Evolutionary conservation across 2,113 vertebrate genomes (phyloP).

Genomic region (Alosa alosa): DNA sequence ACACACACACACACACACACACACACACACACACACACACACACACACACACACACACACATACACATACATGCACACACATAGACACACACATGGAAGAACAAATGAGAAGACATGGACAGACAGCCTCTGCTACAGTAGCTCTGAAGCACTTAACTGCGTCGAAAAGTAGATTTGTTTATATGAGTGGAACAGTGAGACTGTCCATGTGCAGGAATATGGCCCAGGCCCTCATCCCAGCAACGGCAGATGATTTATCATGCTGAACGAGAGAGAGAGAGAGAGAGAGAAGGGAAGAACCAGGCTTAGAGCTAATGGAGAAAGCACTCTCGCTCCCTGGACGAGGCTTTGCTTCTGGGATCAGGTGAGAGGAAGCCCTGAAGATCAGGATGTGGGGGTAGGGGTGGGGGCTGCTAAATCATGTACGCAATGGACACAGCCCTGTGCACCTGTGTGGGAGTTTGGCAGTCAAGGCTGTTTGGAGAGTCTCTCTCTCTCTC

Average conservation of each 20-base stretch:
- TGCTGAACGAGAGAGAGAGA: neutral
- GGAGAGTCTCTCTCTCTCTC: neutral
- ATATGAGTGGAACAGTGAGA: neutral
- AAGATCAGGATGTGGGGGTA: neutral
- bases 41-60: conserved; percentile 25
- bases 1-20: conserved; percentile 18
- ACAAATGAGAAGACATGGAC: neutral
- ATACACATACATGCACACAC: neutral
- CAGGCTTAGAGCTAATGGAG: conserved; percentile 48
- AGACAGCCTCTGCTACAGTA: neutral
- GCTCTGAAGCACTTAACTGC: neutral
- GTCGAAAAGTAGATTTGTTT: neutral
- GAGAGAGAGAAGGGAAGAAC: neutral
- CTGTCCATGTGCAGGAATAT: neutral
- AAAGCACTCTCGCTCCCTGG: conserved; percentile 56
- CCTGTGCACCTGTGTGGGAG: neutral
- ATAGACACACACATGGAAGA: conserved; percentile 21
- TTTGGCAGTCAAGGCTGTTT: neutral
- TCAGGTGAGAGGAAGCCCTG: conserved; percentile 38
- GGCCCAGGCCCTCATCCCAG: neutral
- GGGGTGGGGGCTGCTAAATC: neutral
- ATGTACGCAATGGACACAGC: neutral
- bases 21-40: conserved; percentile 27
- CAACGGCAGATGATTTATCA: neutral
- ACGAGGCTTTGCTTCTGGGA: conserved; percentile 51